Base-by-base conservation (phyloP, 1,140 invertebrate genomes). In the Scaptodrosophila lebanonensis region DNA sequence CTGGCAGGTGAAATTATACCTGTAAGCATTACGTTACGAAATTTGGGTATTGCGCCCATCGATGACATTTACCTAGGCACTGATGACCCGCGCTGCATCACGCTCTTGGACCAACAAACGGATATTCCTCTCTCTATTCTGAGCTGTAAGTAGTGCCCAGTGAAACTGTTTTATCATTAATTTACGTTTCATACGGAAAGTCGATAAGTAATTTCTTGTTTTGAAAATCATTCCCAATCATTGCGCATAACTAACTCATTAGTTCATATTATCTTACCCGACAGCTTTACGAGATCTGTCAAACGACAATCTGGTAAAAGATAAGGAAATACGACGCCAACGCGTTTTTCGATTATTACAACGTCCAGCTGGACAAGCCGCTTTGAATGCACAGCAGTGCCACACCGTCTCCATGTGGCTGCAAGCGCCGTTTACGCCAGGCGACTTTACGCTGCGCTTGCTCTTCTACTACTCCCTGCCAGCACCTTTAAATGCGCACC, bases 381-480 rank as follows among this genome's bases (percentile, higher is more conserved):
- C 69, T 3, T 79, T 93, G 7, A 85, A 89, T 17, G 88, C 91
- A 3, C 90, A 91, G 4, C 88, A 90, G 54, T 88, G 79, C 3
- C 86, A 90, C n/a, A 89, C 87, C 13, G 85, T 92, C 42, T 88
- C 89, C 15, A 87, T 93, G 63, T 93, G 92, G 92, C 86, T 94
- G 8, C 89, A 91, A 65, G 93, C 92, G 1, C 91, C 92, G 3
- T 88, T 90, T 52, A 86, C 88, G 29, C 90, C 90, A 17, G 93
- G 92, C 2, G 88, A 88, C 7, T 90, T 92, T 69, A 87, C 88
- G 3, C 83, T 94, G 13, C 90, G 93, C 71, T 85, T 95, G 48
- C 85, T 94, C 20, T 93, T 94, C 72, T 94, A 94, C 76, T 94
- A 94, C 83, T 91, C 93, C 68, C 89, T 91, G 68, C 85, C 87